Conservation (phyloP, 2,797 vertebrate species). For the Danionella dracula region DNA sequence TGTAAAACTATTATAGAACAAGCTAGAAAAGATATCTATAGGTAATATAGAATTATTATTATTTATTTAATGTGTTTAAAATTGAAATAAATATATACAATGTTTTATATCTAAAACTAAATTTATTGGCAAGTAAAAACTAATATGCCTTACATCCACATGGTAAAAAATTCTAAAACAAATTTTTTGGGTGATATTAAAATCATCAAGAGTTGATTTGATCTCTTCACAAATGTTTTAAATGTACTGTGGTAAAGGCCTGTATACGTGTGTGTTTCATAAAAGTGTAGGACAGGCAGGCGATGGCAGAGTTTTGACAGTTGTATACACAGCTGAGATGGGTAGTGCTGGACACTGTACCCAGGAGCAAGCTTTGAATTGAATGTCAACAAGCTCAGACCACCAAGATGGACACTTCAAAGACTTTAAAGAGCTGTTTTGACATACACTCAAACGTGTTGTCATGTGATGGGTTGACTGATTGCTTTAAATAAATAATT, state of each 20-base stretch:
- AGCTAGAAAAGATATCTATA: too few species aligned
- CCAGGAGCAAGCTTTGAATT: slow-evolving; percentile 31
- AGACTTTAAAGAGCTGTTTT: slow-evolving; percentile 31
- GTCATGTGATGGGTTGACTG: not conserved
- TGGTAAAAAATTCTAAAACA: not conserved
- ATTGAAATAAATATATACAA: too few species aligned
- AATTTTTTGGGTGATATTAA: too few species aligned
- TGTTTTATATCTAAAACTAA: too few species aligned
- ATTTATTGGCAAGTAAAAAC: too few species aligned
- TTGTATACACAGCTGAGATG: slow-evolving; percentile 51
- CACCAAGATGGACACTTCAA: slow-evolving; percentile 28
- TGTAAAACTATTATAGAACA: too few species aligned
- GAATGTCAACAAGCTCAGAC: not conserved
- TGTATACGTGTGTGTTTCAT: slow-evolving; percentile 13
- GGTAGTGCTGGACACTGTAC: slow-evolving; percentile 40
- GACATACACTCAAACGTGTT: slow-evolving; percentile 2
- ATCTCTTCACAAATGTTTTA: too few species aligned
- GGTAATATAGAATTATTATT: too few species aligned
- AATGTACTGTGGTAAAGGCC: not conserved
- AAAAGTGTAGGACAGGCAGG: slow-evolving; percentile 30
- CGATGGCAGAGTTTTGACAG: slow-evolving; percentile 51
- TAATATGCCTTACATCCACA: too few species aligned
- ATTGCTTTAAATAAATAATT: not conserved
- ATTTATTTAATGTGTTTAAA: too few species aligned
- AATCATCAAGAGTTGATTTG: too few species aligned